phyloP scores from a whole-genome alignment of 2,797 vertebrate species.

The Syncerus caffer region DNA sequence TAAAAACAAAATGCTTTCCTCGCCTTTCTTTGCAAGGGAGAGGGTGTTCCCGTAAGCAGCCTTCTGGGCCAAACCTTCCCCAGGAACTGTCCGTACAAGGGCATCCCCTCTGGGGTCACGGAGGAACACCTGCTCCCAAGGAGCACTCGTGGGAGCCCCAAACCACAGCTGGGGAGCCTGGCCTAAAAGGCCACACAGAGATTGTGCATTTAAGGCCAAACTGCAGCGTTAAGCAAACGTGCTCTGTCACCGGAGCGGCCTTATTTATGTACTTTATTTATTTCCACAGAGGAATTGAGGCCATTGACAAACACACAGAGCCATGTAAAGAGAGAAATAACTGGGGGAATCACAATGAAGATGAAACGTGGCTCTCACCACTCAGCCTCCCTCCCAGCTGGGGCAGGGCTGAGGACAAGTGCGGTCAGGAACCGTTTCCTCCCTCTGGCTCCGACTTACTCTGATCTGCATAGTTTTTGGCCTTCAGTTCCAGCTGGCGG shows the following conservation, averaged over 20 bases:
- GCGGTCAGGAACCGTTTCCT: fast-evolving
- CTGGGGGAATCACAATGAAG: background rate
- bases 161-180: background rate
- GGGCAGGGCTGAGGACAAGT: no score
- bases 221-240: background rate
- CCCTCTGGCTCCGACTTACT: constrained; percentile 85
- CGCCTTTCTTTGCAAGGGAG: background rate
- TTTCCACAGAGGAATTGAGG: background rate
- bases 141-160: background rate
- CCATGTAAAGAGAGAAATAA: fast-evolving
- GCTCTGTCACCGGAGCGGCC: background rate
- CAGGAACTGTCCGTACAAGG: background rate
- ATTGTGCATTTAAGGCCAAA: background rate
- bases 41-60: background rate
- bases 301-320: background rate
- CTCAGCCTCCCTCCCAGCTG: background rate
- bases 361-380: fast-evolving
- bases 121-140: background rate
- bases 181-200: background rate
- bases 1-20: background rate
- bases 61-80: background rate
- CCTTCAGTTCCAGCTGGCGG: constrained; percentile 96
- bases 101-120: background rate
- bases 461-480: constrained; percentile 97
- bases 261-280: background rate